A percentile compares a stretch with the other conserved stretches of the same genome.
These are phyloP conservation scores for Otolemur crassicaudatus DNA, from an alignment of 2,797 vertebrate species.

Conservation along the genomic window DNA sequence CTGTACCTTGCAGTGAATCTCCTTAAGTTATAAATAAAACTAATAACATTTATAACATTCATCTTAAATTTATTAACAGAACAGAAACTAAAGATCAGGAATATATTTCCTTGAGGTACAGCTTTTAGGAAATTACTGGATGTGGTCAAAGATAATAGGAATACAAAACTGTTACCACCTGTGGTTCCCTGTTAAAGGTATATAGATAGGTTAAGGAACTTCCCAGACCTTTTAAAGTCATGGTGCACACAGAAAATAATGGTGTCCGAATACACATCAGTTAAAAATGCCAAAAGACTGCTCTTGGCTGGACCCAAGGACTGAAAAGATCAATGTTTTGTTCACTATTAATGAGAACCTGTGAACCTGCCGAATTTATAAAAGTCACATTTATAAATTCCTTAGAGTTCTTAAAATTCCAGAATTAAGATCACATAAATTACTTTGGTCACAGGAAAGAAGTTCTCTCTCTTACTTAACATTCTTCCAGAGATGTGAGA, in stretches of 20 bases:
- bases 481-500: background rate
- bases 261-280: background rate
- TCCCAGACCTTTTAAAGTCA: background rate
- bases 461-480: background rate
- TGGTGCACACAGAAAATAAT: background rate
- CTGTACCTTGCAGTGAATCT: background rate
- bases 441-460: slow-evolving; percentile 35
- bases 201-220: background rate
- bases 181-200: background rate
- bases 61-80: slow-evolving; percentile 14
- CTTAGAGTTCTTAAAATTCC: slow-evolving; percentile 30
- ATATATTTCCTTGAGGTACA: background rate
- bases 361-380: background rate
- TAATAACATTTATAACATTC: background rate
- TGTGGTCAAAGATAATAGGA: background rate
- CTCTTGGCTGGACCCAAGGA: background rate
- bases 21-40: background rate
- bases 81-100: slow-evolving; percentile 7
- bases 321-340: background rate
- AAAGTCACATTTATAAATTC: background rate
- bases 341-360: background rate
- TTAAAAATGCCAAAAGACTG: background rate
- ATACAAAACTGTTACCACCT: background rate
- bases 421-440: slow-evolving; percentile 26
- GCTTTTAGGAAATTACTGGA: slow-evolving; percentile 6